phyloP scores from a whole-genome alignment of 1,140 invertebrate genomes.

The Sinella curviseta region DNA sequence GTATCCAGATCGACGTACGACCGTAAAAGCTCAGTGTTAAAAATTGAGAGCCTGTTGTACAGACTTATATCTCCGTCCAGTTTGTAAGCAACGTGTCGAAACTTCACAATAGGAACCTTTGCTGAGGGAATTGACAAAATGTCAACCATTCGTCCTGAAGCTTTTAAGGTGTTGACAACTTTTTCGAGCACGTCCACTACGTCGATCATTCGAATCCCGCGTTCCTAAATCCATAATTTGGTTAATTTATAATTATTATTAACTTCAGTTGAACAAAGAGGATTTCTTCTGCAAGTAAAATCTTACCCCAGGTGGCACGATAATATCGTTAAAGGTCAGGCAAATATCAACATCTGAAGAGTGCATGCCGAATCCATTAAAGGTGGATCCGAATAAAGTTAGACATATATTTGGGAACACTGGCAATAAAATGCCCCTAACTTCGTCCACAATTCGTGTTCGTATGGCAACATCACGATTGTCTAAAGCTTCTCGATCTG shows the following conservation, averaged over 20 bases:
- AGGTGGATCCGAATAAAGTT: conserved; percentile 64
- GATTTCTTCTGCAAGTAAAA: neutral
- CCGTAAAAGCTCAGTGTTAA: conserved; percentile 62
- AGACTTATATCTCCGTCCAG: conserved; percentile 66
- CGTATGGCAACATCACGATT: conserved; percentile 53
- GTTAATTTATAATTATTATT: conserved; percentile 34
- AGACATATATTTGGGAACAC: conserved; percentile 56
- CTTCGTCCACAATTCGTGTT: conserved; percentile 54
- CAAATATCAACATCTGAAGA: conserved; percentile 66
- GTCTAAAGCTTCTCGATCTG: conserved; percentile 54
- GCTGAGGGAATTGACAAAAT: conserved; percentile 63
- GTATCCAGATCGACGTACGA: conserved; percentile 61
- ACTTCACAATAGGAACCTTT: conserved; percentile 69
- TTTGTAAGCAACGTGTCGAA: conserved; percentile 55
- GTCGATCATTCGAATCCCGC: conserved; percentile 16
- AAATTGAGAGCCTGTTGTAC: conserved; percentile 63
- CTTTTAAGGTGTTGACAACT: conserved; percentile 56
- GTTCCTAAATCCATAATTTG: conserved; percentile 49
- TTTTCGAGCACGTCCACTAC: conserved; percentile 51
- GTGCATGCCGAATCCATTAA: conserved; percentile 65
- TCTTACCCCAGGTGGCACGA: neutral
- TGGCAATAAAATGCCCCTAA: conserved; percentile 50
- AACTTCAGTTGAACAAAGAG: neutral
- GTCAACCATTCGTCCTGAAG: conserved; percentile 54
- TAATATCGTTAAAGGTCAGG: conserved; percentile 58